Percentiles rank a stretch among this genome's conserved stretches.
phyloP scores from a whole-genome alignment of 2,888 invertebrate species.

The Leptinotarsa juncta region DNA sequence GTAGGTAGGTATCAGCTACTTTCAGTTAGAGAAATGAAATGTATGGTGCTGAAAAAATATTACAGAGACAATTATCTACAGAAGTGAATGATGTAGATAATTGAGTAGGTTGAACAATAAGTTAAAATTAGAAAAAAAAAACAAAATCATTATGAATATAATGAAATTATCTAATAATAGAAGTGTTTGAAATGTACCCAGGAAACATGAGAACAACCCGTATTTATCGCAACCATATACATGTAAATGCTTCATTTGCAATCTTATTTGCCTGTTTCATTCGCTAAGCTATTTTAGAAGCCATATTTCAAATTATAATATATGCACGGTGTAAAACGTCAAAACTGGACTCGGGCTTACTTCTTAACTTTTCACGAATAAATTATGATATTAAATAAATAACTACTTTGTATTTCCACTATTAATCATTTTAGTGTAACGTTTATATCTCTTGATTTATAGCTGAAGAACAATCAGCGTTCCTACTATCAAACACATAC shows the following conservation, averaged over 20 bases:
- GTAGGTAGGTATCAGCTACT: too few species aligned
- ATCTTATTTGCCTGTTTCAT: slow-evolving; percentile 37
- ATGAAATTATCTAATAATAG: too few species aligned
- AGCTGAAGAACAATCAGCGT: slow-evolving; percentile 35
- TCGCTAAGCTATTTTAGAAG: slow-evolving; percentile 42
- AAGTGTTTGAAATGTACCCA: too few species aligned
- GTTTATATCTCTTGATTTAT: slow-evolving; percentile 55
- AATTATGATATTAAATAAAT: slow-evolving; percentile 61
- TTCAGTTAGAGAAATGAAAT: too few species aligned
- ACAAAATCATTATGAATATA: too few species aligned
- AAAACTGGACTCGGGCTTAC: slow-evolving; percentile 60
- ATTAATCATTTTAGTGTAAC: slow-evolving; percentile 58
- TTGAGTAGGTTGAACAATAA: too few species aligned
- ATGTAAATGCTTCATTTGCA: slow-evolving; percentile 2
- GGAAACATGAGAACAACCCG: neutral
- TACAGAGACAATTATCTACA: too few species aligned
- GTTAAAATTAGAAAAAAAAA: too few species aligned
- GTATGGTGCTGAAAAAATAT: too few species aligned
- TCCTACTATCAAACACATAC: slow-evolving; percentile 39
- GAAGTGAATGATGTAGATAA: too few species aligned
- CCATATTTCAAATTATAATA: slow-evolving; percentile 62
- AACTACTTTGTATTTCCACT: slow-evolving; percentile 51
- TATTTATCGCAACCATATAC: neutral
- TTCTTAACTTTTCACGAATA: slow-evolving; percentile 59
- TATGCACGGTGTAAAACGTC: slow-evolving; percentile 59